Evolutionary conservation across 2,888 invertebrate genomes (phyloP).

Genomic region (Timema cristinae): DNA sequence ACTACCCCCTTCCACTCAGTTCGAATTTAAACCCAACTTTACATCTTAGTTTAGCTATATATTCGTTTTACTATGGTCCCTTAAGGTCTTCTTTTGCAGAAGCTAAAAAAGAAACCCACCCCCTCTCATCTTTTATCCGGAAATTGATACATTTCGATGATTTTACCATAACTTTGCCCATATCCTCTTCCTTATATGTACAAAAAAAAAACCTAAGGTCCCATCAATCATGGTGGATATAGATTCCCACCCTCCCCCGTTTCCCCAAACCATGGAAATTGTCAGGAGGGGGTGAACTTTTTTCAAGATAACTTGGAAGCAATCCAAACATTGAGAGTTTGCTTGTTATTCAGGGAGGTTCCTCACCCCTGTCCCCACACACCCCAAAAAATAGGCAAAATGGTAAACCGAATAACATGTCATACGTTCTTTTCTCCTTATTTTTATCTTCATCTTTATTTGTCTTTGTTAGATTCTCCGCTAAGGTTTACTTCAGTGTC

Average conservation of each 20-base stretch:
- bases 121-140: slow-evolving; percentile 11
- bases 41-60: slow-evolving; percentile 17
- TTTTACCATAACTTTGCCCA: slow-evolving; percentile 22
- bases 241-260: too few relatives aligned
- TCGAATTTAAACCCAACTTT: slow-evolving; percentile 10
- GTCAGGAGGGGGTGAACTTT: background rate
- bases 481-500: too few relatives aligned
- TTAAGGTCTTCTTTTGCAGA: background rate
- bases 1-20: too few relatives aligned
- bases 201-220: background rate
- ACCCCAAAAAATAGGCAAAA: background rate
- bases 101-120: too few relatives aligned
- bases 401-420: slow-evolving; percentile 8
- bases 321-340: slow-evolving; percentile 6
- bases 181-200: slow-evolving; percentile 19
- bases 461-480: too few relatives aligned
- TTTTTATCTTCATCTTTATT: background rate
- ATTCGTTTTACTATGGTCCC: slow-evolving; percentile 9
- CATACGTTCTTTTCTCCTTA: slow-evolving; percentile 10
- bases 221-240: slow-evolving; percentile 12
- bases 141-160: slow-evolving; percentile 29
- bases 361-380: too few relatives aligned
- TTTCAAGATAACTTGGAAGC: background rate
- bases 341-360: background rate
- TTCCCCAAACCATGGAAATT: background rate